Base-by-base conservation (phyloP, 2,888 invertebrate species). In the Tethea ocularis region DNA sequence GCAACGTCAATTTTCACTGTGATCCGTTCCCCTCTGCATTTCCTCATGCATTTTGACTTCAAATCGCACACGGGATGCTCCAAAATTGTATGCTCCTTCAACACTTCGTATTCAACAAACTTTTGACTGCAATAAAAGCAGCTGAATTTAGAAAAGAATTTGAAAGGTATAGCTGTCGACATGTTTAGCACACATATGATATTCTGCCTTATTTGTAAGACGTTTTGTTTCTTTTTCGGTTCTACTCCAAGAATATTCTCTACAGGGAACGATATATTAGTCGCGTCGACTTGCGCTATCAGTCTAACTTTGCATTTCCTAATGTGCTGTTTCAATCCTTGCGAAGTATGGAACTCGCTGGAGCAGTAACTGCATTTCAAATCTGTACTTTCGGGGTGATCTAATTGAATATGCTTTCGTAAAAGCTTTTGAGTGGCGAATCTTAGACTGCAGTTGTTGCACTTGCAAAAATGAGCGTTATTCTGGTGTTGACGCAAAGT, bases 141-240 rank as follows among this genome's bases (percentile, higher is more conserved):
- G 1, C 83, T 80, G 57, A 77, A 92, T 60, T 85, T 88, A 0
- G 87, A 82, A 61, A 89, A 87, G 63, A 89, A 93, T 63, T 87
- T 87, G 56, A 93, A 93, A 0, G 92, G 92, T 3, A 87, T 66
- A 0, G 89, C 92, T 0, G 89, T 90, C 0, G 93, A 90, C 89
- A 88, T 90, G 62, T 91, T 92, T 0, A 92, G 65, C 1, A 93
- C 86, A 57, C 82, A 86, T 59, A 83, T 82, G 41, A 93, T 91
- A 60, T 93, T 92, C 59, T 84, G 77, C 17, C 92, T 70, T 11
- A 91, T 88, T 68, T 83, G 84, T n/a, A 70, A 38, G 0, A 87
- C 69, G 26, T 90, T 86, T 56, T 82, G 84, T 53, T 85, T 84
- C 63, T 80, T 86, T 59, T 65, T 78, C 10, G 80, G 82, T 61